Conservation (phyloP, 1,140 invertebrate species). For the Drosophila suzukii region DNA sequence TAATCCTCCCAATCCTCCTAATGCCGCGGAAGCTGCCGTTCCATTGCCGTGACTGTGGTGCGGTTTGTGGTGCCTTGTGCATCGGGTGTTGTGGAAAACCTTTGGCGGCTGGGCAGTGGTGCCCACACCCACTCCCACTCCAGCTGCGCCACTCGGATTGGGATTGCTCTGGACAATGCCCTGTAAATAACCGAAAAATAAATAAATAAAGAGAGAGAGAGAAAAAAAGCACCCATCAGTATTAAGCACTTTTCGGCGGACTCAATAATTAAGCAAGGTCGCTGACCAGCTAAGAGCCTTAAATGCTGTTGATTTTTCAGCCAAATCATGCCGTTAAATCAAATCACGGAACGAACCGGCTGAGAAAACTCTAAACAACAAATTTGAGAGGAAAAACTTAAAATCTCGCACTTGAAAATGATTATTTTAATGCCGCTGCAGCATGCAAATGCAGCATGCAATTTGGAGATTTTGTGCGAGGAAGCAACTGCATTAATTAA, state of each 20-base stretch:
- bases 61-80: slow-evolving; percentile 78
- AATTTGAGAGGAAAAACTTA: not conserved
- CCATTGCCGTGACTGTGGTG: slow-evolving; percentile 62
- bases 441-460: slow-evolving; percentile 46
- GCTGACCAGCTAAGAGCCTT: slow-evolving; percentile 74
- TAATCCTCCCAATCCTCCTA: not conserved
- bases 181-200: slow-evolving; percentile 32
- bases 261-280: slow-evolving; percentile 50
- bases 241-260: slow-evolving; percentile 16
- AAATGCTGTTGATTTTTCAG: slow-evolving; percentile 65
- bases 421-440: slow-evolving; percentile 1
- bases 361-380: slow-evolving; percentile 28
- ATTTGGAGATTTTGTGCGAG: slow-evolving; percentile 10
- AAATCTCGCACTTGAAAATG: slow-evolving; percentile 45
- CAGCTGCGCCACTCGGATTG: slow-evolving; percentile 54
- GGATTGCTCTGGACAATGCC: slow-evolving; percentile 76
- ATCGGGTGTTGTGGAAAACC: slow-evolving; percentile 80
- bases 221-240: not conserved
- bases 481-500: slow-evolving; percentile 40
- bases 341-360: slow-evolving; percentile 60
- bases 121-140: slow-evolving; percentile 15
- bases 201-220: slow-evolving; percentile 12
- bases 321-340: slow-evolving; percentile 80
- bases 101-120: slow-evolving; percentile 64
- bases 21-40: slow-evolving; percentile 1